phyloP scores from a whole-genome alignment of 2,888 invertebrate genomes.

The Limnephilus rhombicus region DNA sequence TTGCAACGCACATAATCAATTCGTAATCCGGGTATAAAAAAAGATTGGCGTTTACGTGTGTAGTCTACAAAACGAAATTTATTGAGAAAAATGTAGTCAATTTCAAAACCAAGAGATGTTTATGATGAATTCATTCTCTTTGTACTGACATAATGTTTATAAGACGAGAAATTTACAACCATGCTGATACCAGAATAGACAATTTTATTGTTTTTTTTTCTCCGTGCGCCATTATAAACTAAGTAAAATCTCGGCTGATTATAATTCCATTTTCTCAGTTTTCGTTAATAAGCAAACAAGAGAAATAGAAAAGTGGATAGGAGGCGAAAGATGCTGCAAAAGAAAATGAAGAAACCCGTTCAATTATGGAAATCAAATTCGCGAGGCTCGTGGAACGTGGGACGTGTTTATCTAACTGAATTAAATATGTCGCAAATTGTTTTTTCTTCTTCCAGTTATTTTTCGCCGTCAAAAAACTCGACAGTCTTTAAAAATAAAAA shows the following conservation, averaged over 20 bases:
- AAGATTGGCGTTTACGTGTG: not conserved
- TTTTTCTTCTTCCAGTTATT: not conserved
- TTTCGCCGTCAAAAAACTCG: not conserved
- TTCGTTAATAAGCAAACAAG: constrained; percentile 12
- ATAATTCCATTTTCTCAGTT: not conserved
- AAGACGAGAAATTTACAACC: not conserved
- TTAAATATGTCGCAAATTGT: constrained; percentile 28
- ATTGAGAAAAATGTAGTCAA: not conserved
- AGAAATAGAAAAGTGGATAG: not conserved
- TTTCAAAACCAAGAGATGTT: not conserved
- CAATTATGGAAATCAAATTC: constrained; percentile 42
- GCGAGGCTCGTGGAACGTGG: not conserved
- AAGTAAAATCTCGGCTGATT: not conserved
- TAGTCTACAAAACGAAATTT: not conserved
- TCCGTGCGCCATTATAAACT: not conserved
- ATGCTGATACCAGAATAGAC: not conserved
- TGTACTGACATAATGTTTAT: not conserved
- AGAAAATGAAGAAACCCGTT: constrained; percentile 40
- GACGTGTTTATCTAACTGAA: constrained; percentile 29
- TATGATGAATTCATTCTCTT: not conserved
- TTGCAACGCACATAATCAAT: not conserved
- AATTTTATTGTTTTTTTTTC: not conserved
- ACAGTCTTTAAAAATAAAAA: not conserved
- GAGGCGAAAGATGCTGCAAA: not conserved
- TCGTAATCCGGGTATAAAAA: not conserved